Percentiles rank a stretch among this genome's conserved stretches.
phyloP scores from a whole-genome alignment of 1,140 invertebrate species.

The Diorhabda sublineata region DNA sequence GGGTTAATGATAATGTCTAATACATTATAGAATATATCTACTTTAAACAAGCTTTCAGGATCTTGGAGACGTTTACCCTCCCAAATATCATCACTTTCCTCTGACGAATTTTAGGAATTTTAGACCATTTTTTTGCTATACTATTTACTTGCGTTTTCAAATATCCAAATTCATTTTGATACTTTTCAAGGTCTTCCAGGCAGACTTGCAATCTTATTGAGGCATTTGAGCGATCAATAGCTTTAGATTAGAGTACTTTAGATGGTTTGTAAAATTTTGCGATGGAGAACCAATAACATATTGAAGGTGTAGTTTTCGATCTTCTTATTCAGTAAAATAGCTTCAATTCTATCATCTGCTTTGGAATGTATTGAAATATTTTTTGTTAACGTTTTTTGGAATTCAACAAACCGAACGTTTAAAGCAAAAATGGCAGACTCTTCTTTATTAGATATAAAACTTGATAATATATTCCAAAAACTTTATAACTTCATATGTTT shows the following conservation, averaged over 20 bases:
- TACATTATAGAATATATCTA: background rate
- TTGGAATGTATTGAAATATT: slow-evolving; percentile 26
- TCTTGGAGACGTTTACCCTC: background rate
- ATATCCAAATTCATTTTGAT: slow-evolving; percentile 4
- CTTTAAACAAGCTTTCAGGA: background rate
- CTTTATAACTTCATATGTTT: background rate
- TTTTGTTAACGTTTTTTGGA: slow-evolving; percentile 27
- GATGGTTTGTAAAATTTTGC: slow-evolving; percentile 22
- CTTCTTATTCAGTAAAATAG: slow-evolving; percentile 26
- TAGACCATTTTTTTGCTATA: background rate
- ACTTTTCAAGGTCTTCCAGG: slow-evolving; percentile 6
- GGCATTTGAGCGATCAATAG: background rate
- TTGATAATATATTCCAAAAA: background rate
- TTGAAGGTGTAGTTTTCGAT: slow-evolving; percentile 23
- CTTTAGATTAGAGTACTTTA: slow-evolving; percentile 5
- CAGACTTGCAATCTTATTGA: background rate
- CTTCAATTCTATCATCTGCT: slow-evolving; percentile 27
- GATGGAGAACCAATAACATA: slow-evolving; percentile 27
- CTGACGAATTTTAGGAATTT: background rate
- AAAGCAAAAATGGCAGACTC: background rate
- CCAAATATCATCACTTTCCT: slow-evolving; percentile 8
- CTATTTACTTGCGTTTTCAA: background rate
- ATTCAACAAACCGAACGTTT: slow-evolving; percentile 23
- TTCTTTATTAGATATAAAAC: background rate
- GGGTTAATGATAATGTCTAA: background rate